Percentiles rank a stretch among this genome's conserved stretches.
These are phyloP conservation scores for Vollenhovia emeryi DNA, from an alignment of 1,140 invertebrate genomes.

Conservation along the genomic window DNA sequence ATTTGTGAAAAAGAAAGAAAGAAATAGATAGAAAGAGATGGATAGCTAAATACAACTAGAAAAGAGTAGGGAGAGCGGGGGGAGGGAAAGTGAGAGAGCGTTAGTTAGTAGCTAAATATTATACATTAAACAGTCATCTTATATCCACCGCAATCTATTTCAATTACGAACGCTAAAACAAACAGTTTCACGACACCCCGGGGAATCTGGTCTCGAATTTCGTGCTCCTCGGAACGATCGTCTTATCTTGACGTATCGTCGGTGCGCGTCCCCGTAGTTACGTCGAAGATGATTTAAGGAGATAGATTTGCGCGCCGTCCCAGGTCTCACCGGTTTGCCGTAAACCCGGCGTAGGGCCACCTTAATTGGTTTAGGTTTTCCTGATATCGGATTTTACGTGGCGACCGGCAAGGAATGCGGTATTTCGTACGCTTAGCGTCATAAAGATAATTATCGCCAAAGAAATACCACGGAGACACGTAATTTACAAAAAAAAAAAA, in stretches of 20 bases:
- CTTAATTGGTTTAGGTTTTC: conserved; percentile 74
- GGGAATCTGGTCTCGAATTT: conserved; percentile 60
- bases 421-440: conserved; percentile 10
- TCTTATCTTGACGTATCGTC: conserved; percentile 62
- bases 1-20: background rate
- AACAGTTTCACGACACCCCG: conserved; percentile 53
- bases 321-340: conserved; percentile 2
- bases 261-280: conserved; percentile 41
- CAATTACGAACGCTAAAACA: conserved; percentile 62
- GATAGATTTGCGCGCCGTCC: conserved; percentile 55
- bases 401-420: conserved; percentile 11
- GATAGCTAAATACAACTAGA: background rate
- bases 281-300: conserved; percentile 68
- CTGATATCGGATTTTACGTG: conserved; percentile 62
- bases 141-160: conserved; percentile 54
- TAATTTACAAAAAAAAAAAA: conserved; percentile 30
- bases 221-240: conserved; percentile 34
- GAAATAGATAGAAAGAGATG: background rate
- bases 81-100: background rate
- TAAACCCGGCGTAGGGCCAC: conserved; percentile 3
- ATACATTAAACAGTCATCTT: conserved; percentile 50
- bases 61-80: too few species aligned
- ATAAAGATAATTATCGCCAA: conserved; percentile 63
- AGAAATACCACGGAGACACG: conserved; percentile 28
- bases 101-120: conserved; percentile 41